Evolutionary conservation across 2,797 vertebrate genomes (phyloP), one percentile per base, ranked within the genome.

Genomic region (Cichlasoma orientale): DNA sequence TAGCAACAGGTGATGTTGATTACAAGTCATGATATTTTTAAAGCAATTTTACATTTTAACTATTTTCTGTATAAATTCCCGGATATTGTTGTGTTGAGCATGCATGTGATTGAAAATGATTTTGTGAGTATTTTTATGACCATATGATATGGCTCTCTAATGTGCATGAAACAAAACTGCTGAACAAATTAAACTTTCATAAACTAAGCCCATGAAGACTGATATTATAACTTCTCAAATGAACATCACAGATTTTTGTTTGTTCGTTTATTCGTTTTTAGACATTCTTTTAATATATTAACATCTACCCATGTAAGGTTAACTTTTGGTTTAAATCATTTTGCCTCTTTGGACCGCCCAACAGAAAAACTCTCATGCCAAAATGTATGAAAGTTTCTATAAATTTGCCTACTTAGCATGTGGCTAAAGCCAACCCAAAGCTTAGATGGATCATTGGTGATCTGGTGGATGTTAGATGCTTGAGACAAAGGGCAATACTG

Each of bases 101-200:
- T 29, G 8, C 56, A 29, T 58, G n/a, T 44, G 12, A 63, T 19
- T 7, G n/a, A 5, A 41, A 52, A 16, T 72, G 4, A 73, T 74
- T 78, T 74, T 81, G 50, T 55, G 7, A 68, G 19, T 70, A 47
- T 90, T 80, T 84, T 68, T 72, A 72, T 75, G 38, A 82, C 56
- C 11, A 41, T 61, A 29, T 86, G 1, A 71, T 29, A 55, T 41
- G 2, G 27, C 6, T 38, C 47, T 54, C 23, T 19, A 36, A 31
- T 16, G 2, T n/a, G 4, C 23, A 19, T 18, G 33, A 57, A 54
- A 71, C 36, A 71, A 50, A 59, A 55, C 19, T 38, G 5, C 21
- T 36, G 33, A 59, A 59, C 36, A 13, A 23, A 61, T 61, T 23
- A 14, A 14, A 38, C 19, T 38, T 13, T 36, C n/a, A 33, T 58